phyloP scores from a whole-genome alignment of 2,113 vertebrate species.

The Phrynocephalus versicolor region DNA sequence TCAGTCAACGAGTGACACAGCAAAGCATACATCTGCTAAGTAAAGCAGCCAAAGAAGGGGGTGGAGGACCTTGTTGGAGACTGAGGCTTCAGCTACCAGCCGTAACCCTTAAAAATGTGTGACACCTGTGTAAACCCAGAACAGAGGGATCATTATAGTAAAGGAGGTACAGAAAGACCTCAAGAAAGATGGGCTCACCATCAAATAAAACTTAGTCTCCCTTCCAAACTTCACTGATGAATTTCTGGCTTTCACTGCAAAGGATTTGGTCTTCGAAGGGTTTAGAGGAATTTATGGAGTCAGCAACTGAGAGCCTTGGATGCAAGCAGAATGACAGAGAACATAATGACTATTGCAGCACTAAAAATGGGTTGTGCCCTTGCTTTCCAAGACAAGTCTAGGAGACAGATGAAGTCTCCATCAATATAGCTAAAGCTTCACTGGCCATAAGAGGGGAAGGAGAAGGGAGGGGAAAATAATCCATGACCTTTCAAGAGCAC shows the following conservation, averaged over 20 bases:
- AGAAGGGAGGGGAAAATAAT: accelerated
- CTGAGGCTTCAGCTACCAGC: slow-evolving; percentile 9
- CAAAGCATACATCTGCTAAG: slow-evolving; percentile 44
- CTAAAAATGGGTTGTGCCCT: slow-evolving; percentile 5
- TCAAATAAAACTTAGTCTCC: slow-evolving; percentile 47
- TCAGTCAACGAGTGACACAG: slow-evolving; percentile 50
- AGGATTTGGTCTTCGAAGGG: slow-evolving; percentile 45
- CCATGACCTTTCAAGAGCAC: background rate
- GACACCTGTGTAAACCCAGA: slow-evolving; percentile 31
- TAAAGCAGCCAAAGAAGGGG: slow-evolving; percentile 20
- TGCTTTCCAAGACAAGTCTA: slow-evolving; percentile 22
- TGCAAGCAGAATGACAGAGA: background rate
- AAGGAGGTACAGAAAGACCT: background rate
- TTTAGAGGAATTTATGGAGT: slow-evolving; percentile 4
- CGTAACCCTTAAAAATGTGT: slow-evolving; percentile 48
- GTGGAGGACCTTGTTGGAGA: slow-evolving; percentile 7
- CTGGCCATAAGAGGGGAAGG: background rate
- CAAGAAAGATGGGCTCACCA: slow-evolving; percentile 40
- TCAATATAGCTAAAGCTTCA: background rate
- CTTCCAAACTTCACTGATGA: slow-evolving; percentile 30
- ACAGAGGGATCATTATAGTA: slow-evolving; percentile 15
- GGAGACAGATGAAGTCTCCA: background rate
- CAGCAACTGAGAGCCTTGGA: accelerated
- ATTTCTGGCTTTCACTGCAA: slow-evolving; percentile 29
- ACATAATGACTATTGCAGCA: slow-evolving; percentile 24